Base-by-base conservation (phyloP, 2,888 invertebrate species). In the Agapostemon virescens region DNA sequence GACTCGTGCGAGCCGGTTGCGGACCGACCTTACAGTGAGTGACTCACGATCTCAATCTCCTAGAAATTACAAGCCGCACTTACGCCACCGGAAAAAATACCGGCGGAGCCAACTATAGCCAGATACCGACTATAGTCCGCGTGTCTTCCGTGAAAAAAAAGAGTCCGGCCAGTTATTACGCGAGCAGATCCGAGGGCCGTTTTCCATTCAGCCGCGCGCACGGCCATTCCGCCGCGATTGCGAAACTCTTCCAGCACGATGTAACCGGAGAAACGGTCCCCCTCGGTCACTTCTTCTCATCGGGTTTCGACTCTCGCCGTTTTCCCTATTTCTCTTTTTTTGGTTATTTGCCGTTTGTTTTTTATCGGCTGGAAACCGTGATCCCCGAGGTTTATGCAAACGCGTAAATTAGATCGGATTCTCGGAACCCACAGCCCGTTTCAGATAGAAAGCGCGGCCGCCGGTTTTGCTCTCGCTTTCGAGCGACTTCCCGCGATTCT, bases 11-110 rank as follows among this genome's bases (percentile, higher is more conserved):
- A 92, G 84, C 89, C 90, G 64, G 86, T 90, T 81, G 90, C 88
- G 80, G 92, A 92, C 83, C 90, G 92, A 90, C 88, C 91, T 84
- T 92, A 92, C 84, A 92, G 92, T 92, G 89, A 92, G 92, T 91
- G 80, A 85, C 79, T 85, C 86, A 80, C 77, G 69, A 85, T 79
- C 83, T 81, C 83, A 83, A 85, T 84, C 86, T 81, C 75, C 71
- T 68, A 72, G 76, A 82, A 78, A 84, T 82, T 85, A 79, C 80
- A 71, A 74, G 83, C 78, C 70, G 83, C 74, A 76, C 77, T 79
- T 81, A 77, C 58, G 69, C 49, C 63, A 33, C 55, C 38, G 67
- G 70, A 86, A 77, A 84, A 79, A 81, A 81, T 82, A 61, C 80
- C 40, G n/a, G 49, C 68, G 82, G 83, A 81, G 81, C 80, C 76